Conservation (phyloP, 1,140 invertebrate species). For the Agraylea sexmaculata region DNA sequence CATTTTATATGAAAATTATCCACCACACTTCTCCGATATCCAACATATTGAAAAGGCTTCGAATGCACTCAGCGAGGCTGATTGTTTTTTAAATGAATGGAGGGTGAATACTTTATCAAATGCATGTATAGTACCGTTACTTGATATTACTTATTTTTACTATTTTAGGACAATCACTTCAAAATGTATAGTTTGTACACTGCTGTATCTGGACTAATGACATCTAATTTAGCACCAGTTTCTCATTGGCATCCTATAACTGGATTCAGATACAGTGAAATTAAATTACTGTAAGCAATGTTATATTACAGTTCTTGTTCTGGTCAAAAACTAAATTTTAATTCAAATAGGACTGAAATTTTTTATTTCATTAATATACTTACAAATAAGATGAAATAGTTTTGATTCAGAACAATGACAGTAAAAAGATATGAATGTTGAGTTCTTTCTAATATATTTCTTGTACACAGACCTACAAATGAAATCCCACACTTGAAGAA, state of each 20-base stretch:
- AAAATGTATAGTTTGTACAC: conserved; percentile 43
- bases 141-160: conserved; percentile 1
- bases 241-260: conserved; percentile 59
- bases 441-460: no score
- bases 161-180: conserved; percentile 34
- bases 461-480: no score
- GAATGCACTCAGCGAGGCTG: conserved; percentile 48
- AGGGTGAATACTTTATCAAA: conserved; percentile 31
- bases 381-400: no score
- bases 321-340: no score
- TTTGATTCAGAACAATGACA: no score
- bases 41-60: conserved; percentile 42
- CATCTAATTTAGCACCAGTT: conserved; percentile 51
- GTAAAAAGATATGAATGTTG: no score
- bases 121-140: not conserved
- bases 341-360: no score
- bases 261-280: conserved; percentile 39
- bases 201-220: conserved; percentile 55
- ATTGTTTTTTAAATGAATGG: conserved; percentile 54
- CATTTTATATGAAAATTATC: conserved; percentile 63
- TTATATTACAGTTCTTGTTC: no score
- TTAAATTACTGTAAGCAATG: conserved; percentile 34
- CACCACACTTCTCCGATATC: conserved; percentile 52
- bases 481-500: conserved; percentile 11
- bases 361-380: no score